Conservation (phyloP, 2,888 invertebrate species). For the Spicauda simplicius region DNA sequence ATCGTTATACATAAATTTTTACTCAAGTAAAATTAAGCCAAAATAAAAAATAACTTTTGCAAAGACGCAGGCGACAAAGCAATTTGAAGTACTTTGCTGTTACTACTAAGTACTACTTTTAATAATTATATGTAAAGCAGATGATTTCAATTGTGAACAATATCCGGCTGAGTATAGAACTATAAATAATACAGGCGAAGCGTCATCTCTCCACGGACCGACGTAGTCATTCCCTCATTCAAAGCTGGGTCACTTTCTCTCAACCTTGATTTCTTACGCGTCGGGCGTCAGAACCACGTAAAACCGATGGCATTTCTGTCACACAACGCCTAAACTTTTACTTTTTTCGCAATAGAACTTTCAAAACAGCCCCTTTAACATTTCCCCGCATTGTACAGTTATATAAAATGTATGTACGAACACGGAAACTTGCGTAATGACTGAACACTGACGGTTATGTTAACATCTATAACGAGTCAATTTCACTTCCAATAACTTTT, state of each 20-base stretch:
- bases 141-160: neutral
- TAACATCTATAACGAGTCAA: constrained; percentile 21
- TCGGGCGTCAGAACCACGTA: constrained; percentile 59
- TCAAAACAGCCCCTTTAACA: constrained; percentile 43
- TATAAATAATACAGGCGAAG: constrained; percentile 39
- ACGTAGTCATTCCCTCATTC: constrained; percentile 49
- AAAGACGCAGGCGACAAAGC: no score
- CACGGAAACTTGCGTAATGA: constrained; percentile 55
- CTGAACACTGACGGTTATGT: neutral
- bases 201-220: constrained; percentile 54
- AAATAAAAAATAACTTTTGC: no score
- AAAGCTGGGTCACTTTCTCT: constrained; percentile 78
- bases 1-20: no score
- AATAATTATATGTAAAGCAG: neutral
- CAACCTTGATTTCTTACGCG: constrained; percentile 79
- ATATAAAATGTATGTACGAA: constrained; percentile 51
- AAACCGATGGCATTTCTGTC: constrained; percentile 70
- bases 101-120: neutral
- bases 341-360: constrained; percentile 60
- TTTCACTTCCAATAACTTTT: constrained; percentile 25
- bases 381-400: constrained; percentile 55
- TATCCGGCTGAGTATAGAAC: constrained; percentile 27
- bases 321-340: constrained; percentile 71
- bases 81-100: no score
- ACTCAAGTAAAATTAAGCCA: no score